A percentile compares a stretch with the other conserved stretches of the same genome.
These are phyloP conservation scores for Platorchestia sp. DNA, from an alignment of 1,140 invertebrate genomes.

Conservation along the genomic window DNA sequence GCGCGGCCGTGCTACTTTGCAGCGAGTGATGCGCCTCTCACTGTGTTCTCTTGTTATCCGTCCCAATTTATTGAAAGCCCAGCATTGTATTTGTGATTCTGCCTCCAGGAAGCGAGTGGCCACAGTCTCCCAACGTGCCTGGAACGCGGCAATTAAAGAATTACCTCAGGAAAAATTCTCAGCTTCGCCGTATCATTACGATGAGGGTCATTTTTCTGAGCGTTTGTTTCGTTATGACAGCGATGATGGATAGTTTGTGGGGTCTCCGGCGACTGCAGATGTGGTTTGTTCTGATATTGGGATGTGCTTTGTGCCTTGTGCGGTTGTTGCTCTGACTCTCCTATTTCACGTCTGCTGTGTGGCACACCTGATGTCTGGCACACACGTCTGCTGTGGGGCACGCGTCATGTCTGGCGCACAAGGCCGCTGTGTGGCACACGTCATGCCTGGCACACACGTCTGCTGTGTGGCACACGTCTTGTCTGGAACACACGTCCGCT, in stretches of 20 bases:
- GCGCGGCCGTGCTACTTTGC: neutral
- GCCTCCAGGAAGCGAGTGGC: neutral
- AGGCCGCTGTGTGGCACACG: neutral
- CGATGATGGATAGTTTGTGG: neutral
- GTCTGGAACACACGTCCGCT: neutral
- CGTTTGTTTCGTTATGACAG: neutral
- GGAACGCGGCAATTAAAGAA: neutral
- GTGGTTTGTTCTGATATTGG: neutral
- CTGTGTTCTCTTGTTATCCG: neutral
- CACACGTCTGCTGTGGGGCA: neutral
- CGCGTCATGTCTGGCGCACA: neutral
- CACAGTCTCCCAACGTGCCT: neutral
- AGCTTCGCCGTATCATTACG: neutral
- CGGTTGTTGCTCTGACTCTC: neutral
- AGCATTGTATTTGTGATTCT: neutral
- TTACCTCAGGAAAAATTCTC: neutral
- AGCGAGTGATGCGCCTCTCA: neutral
- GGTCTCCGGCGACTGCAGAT: neutral
- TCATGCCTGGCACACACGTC: neutral
- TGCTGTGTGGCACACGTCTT: neutral
- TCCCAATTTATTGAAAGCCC: neutral
- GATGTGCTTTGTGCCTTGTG: neutral
- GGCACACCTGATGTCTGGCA: neutral
- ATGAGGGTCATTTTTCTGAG: neutral
- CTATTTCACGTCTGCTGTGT: neutral